These are phyloP conservation scores for Pipistrellus pipistrellus DNA, from an alignment of 2,797 vertebrate species.

Conservation along the genomic window DNA sequence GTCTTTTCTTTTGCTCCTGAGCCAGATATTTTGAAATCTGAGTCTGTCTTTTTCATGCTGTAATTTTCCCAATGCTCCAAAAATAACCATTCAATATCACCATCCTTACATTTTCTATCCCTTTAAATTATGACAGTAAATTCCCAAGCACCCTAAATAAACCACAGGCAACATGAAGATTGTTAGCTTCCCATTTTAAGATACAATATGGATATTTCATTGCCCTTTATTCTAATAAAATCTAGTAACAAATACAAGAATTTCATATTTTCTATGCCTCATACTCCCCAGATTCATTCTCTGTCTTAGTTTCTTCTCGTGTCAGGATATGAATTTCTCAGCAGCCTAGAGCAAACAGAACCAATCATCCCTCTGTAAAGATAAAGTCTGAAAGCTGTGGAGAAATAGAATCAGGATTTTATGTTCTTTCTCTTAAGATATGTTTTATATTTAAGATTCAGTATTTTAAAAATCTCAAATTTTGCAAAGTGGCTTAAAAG, in stretches of 20 bases:
- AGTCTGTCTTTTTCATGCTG: neutral
- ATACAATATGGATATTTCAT: neutral
- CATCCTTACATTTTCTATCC: neutral
- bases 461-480: conserved; percentile 23
- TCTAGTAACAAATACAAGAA: conserved; percentile 25
- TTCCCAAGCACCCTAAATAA: neutral
- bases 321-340: neutral
- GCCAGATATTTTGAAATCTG: neutral
- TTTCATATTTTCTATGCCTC: neutral
- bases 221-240: neutral
- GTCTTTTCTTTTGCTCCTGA: neutral
- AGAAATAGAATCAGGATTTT: conserved; percentile 13
- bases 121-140: conserved; percentile 1
- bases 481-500: neutral
- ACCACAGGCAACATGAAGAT: neutral
- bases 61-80: neutral
- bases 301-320: neutral
- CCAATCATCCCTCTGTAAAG: neutral
- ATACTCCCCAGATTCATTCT: neutral
- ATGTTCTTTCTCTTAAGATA: neutral
- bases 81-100: neutral
- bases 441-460: neutral
- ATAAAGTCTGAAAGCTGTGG: neutral
- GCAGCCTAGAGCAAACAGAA: conserved; percentile 27
- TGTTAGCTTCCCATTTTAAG: neutral